Base-by-base conservation (phyloP, 2,113 vertebrate species). In the Otolemur garnettii region DNA sequence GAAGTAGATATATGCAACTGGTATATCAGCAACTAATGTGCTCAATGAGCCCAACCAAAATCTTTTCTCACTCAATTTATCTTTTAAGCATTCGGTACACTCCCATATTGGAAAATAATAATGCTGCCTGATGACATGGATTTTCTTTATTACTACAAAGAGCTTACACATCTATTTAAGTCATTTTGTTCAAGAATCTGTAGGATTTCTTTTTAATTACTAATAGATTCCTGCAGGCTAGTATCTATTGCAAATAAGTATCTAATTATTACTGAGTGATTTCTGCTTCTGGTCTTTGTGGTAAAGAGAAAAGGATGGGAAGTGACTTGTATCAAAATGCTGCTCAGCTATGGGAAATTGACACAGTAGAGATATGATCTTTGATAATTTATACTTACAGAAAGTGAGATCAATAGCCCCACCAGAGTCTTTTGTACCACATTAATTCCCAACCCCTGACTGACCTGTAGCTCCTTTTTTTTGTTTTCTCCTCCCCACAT, bases 151-250 rank as follows among this genome's bases (percentile, higher is more conserved):
- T 93, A 90, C 35, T 75, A 62, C 55, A 50, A 94, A 97, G 80
- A 85, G 30, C 28, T 80, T 62, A 60, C 53, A 75, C 19, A 71
- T 95, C 74, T 93, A 88, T 93, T 88, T 85, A 35, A 74, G 68
- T 64, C 85, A 94, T 92, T 97, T 94, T 94, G 92, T 84, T 98
- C 66, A 87, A 93, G 75, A 84, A 28, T 66, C 55, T 55, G 13
- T 85, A 30, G 78, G 50, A 86, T 95, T 94, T 94, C 86, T 84
- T 94, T 96, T 96, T 92, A 95, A 97, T 95, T 86, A 93, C 71
- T 35, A 85, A 42, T 69, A 89, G 94, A 91, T 64, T 87, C 83
- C 96, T 69, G 33, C 79, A 91, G 66, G 91, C 82, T 86, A 85
- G 45, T 75, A 88, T 93, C 74, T 93, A 93, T 82, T 90, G 59